These are phyloP conservation scores for Plebejus anna DNA, from an alignment of 2,888 invertebrate species.

Conservation along the genomic window DNA sequence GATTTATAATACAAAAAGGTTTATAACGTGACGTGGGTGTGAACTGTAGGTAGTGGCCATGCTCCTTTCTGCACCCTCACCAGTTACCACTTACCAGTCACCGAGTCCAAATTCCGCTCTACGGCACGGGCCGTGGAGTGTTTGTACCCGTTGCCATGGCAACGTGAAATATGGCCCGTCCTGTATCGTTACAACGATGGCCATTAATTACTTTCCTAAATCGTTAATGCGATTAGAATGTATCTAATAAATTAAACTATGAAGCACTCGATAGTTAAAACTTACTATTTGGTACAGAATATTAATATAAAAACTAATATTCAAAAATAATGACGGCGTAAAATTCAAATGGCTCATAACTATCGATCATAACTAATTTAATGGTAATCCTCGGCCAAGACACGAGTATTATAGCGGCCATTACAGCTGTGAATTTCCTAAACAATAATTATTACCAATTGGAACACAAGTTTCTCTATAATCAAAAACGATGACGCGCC, in stretches of 20 bases:
- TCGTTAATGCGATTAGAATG: neutral
- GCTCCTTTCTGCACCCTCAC: slow-evolving; percentile 36
- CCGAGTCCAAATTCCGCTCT: slow-evolving; percentile 52
- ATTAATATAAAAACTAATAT: neutral
- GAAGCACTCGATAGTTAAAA: neutral
- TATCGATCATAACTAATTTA: slow-evolving; percentile 43
- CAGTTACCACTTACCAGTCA: neutral
- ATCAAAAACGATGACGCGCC: slow-evolving; percentile 77
- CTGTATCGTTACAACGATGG: slow-evolving; percentile 65
- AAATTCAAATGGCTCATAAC: slow-evolving; percentile 33
- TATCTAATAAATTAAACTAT: neutral
- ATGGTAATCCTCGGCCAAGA: slow-evolving; percentile 42
- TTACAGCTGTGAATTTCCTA: slow-evolving; percentile 50
- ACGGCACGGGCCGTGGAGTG: slow-evolving; percentile 57
- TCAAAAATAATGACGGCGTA: slow-evolving; percentile 11
- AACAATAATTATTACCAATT: slow-evolving; percentile 76
- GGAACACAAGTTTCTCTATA: slow-evolving; percentile 67
- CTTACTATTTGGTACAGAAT: neutral
- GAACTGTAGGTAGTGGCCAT: slow-evolving; percentile 31
- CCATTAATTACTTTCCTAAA: slow-evolving; percentile 53
- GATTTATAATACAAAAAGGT: too few relatives aligned
- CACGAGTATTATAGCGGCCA: slow-evolving; percentile 46
- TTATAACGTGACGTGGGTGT: neutral
- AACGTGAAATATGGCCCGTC: slow-evolving; percentile 74
- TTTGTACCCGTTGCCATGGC: slow-evolving; percentile 67